Percentiles rank a stretch among this genome's conserved stretches.
Evolutionary conservation across 2,797 vertebrate genomes (phyloP).

Genomic region (Alosa sapidissima): DNA sequence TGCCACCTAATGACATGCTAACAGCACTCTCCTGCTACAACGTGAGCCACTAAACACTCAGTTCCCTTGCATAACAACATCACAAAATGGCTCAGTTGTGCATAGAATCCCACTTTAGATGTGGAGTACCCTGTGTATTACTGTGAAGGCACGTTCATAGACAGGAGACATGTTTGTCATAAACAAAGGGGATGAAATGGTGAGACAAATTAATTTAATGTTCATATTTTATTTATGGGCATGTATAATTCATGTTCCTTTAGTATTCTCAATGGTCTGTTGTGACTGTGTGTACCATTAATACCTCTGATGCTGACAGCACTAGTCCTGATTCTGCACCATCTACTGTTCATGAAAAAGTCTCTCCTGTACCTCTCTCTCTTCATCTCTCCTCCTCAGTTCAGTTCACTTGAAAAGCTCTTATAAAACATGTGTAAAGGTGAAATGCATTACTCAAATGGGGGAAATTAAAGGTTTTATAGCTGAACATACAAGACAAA

Average conservation of each 20-base stretch:
- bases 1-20: not conserved
- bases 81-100: not conserved
- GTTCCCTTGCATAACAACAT: not conserved
- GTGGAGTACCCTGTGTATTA: not conserved
- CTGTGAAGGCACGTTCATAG: not conserved
- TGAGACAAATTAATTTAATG: not conserved
- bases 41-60: not conserved
- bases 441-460: not conserved
- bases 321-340: not conserved
- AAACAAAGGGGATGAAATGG: not conserved
- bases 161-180: not conserved
- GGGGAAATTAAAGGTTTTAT: not conserved
- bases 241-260: not conserved
- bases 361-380: not conserved
- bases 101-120: not conserved
- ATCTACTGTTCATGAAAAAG: not conserved
- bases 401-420: not conserved
- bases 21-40: not conserved
- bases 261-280: not conserved
- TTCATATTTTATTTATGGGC: not conserved
- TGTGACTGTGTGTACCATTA: not conserved
- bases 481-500: not conserved
- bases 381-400: not conserved
- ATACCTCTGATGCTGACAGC: not conserved
- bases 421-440: not conserved